Evolutionary conservation across 2,113 vertebrate species (phyloP).

Genomic region (Eptatretus burgeri): DNA sequence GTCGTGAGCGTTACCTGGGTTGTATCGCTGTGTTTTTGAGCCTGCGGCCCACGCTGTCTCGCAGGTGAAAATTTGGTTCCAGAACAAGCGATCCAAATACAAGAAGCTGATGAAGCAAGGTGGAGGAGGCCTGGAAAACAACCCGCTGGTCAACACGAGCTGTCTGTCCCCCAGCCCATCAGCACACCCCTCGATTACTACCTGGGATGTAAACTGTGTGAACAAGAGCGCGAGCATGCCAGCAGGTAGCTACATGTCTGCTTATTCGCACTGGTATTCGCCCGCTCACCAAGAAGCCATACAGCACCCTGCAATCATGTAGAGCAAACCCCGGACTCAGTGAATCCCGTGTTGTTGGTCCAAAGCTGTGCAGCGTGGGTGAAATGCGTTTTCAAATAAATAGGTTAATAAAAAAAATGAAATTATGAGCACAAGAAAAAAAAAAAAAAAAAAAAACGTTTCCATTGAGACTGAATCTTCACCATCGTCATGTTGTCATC

Average conservation of each 20-base stretch:
- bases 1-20: no score
- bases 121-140: conserved; percentile 5
- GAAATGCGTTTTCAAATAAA: no score
- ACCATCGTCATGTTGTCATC: no score
- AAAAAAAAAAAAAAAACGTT: no score
- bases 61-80: conserved; percentile 5
- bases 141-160: conserved; percentile 1
- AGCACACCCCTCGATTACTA: background rate
- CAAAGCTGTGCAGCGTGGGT: no score
- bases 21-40: no score
- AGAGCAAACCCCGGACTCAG: background rate
- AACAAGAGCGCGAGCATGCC: conserved; percentile 1
- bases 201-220: background rate
- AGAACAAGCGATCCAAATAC: conserved; percentile 5
- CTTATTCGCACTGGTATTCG: conserved; percentile 5
- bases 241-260: conserved; percentile 1
- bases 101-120: conserved; percentile 6
- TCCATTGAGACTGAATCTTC: no score
- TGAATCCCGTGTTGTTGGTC: no score
- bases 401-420: no score
- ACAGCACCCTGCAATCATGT: conserved; percentile 2
- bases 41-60: background rate
- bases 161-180: conserved; percentile 5
- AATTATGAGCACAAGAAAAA: no score
- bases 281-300: conserved; percentile 2